These are phyloP conservation scores for Hipposideros larvatus DNA, from an alignment of 2,797 vertebrate genomes.

Conservation along the genomic window DNA sequence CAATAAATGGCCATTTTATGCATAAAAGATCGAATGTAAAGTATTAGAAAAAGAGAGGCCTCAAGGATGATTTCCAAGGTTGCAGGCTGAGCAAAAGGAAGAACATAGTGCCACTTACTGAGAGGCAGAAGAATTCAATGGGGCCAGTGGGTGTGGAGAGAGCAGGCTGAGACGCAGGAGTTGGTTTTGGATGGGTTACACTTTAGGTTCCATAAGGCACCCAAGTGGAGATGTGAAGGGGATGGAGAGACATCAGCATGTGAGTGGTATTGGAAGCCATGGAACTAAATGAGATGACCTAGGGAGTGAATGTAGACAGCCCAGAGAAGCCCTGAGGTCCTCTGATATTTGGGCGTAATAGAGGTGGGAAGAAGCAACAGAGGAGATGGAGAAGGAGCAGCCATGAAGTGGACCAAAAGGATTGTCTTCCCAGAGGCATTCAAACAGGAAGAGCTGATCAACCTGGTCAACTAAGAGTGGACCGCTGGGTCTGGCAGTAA, in stretches of 20 bases:
- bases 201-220: not conserved
- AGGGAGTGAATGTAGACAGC: not conserved
- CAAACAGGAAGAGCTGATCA: no score
- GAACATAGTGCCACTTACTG: not conserved
- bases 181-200: not conserved
- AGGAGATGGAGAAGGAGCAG: not conserved
- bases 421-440: not conserved
- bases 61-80: not conserved
- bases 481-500: not conserved
- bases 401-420: not conserved
- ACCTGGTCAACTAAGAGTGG: no score
- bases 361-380: rapidly evolving
- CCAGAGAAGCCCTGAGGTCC: not conserved
- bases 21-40: not conserved
- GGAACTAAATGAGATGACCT: not conserved
- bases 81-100: not conserved
- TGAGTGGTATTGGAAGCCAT: not conserved
- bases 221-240: not conserved
- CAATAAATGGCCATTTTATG: not conserved
- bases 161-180: not conserved
- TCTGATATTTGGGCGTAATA: not conserved
- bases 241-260: not conserved
- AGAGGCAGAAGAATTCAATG: not conserved
- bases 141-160: no score
- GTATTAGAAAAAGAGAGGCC: not conserved